phyloP scores from a whole-genome alignment of 2,888 invertebrate species.

The Anaspis maculata region DNA sequence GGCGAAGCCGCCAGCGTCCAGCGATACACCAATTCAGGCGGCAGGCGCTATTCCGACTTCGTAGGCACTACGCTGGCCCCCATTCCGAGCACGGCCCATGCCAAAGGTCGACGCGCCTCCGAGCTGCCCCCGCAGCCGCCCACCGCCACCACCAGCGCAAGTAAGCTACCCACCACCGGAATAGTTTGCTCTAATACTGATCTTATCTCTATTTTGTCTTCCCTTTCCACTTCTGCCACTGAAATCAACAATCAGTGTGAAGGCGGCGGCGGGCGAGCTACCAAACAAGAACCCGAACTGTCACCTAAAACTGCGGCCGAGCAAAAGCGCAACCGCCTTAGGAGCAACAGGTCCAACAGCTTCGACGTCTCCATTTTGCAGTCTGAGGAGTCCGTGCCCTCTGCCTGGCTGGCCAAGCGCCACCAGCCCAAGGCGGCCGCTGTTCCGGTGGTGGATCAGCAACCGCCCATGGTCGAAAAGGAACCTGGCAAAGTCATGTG shows the following conservation, averaged over 20 bases:
- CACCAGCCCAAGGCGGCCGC: constrained; percentile 54
- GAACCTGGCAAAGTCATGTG: constrained; percentile 53
- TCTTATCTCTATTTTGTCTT: constrained; percentile 68
- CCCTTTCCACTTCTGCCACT: constrained; percentile 71
- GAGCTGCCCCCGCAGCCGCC: constrained; percentile 54
- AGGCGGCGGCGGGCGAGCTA: constrained; percentile 7
- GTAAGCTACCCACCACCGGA: constrained; percentile 44
- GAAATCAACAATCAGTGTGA: constrained; percentile 69
- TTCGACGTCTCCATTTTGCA: constrained; percentile 72
- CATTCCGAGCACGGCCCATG: constrained; percentile 49
- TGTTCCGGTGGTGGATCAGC: constrained; percentile 16
- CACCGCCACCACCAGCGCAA: constrained; percentile 30
- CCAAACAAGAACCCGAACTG: no score
- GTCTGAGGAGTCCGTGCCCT: constrained; percentile 38
- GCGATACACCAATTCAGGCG: constrained; percentile 48
- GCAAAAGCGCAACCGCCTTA: constrained; percentile 51
- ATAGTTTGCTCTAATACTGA: constrained; percentile 77
- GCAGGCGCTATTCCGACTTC: constrained; percentile 66
- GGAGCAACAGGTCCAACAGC: constrained; percentile 72
- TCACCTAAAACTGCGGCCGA: constrained; percentile 27
- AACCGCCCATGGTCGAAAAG: constrained; percentile 27
- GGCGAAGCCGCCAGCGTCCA: constrained; percentile 45
- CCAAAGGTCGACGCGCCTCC: constrained; percentile 56
- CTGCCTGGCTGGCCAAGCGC: constrained; percentile 68
- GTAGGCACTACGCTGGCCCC: constrained; percentile 53